Evolutionary conservation across 2,888 invertebrate genomes (phyloP).

Genomic region (Synanthedon vespiformis): DNA sequence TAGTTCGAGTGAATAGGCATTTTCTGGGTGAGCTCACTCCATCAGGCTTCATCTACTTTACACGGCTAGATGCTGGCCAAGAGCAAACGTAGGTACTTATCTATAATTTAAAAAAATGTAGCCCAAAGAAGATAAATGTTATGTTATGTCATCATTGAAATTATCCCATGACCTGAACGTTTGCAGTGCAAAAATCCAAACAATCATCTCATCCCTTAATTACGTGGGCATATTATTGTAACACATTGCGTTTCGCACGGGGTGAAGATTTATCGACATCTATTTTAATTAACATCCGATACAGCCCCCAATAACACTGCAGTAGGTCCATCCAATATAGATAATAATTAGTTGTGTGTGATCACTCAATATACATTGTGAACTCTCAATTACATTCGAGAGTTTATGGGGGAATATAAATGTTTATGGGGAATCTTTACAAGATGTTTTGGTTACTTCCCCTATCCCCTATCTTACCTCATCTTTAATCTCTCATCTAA

Average conservation of each 20-base stretch:
- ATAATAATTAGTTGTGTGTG: not conserved
- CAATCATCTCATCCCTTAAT: slow-evolving; percentile 30
- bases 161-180: too few species aligned
- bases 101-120: too few species aligned
- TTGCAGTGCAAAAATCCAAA: slow-evolving; percentile 11
- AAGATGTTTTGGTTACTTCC: not conserved
- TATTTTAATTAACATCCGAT: slow-evolving; percentile 55
- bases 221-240: slow-evolving; percentile 10
- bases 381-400: slow-evolving; percentile 10
- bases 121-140: too few species aligned
- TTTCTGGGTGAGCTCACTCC: too few species aligned
- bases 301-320: slow-evolving; percentile 13
- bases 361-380: not conserved
- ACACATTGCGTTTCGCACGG: slow-evolving; percentile 51
- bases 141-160: too few species aligned
- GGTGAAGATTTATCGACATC: slow-evolving; percentile 49
- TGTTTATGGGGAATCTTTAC: not conserved
- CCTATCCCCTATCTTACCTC: too few species aligned
- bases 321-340: not conserved
- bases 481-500: too few species aligned
- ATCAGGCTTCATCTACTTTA: too few species aligned
- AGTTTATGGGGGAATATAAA: not conserved
- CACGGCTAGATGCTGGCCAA: too few species aligned
- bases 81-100: too few species aligned
- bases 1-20: too few species aligned